These are phyloP conservation scores for Tiliacea aurago DNA, from an alignment of 2,888 invertebrate species.

Conservation along the genomic window DNA sequence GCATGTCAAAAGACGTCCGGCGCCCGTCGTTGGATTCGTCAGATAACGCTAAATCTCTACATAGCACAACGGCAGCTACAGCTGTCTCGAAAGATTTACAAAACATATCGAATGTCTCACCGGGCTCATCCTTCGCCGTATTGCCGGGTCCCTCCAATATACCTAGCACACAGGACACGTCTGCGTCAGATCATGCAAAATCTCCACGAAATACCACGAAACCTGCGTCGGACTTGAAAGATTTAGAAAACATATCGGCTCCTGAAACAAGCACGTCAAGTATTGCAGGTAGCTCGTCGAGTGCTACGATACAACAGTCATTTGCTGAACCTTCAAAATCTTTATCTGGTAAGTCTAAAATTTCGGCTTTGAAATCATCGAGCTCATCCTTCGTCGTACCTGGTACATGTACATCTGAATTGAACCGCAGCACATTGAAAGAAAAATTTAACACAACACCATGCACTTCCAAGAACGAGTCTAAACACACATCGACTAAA, in stretches of 20 bases:
- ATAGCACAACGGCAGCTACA: too few species aligned
- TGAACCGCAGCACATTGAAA: neutral
- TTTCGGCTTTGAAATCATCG: too few species aligned
- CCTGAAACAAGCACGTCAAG: too few species aligned
- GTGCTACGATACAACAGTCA: too few species aligned
- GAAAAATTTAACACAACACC: neutral
- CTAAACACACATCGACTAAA: too few species aligned
- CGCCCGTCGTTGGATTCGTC: neutral
- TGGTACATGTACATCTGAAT: neutral
- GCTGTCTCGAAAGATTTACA: neutral
- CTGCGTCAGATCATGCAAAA: neutral
- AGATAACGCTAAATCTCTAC: neutral
- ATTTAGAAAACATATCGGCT: neutral
- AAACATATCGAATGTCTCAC: neutral
- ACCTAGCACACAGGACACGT: neutral
- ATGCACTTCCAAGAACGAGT: too few species aligned
- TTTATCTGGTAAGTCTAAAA: too few species aligned
- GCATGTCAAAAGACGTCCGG: neutral
- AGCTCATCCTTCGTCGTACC: too few species aligned
- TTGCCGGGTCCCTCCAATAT: neutral
- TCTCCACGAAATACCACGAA: neutral
- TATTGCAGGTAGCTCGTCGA: too few species aligned
- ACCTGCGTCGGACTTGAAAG: neutral
- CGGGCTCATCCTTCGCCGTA: neutral
- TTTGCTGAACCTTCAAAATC: too few species aligned